Conservation (phyloP, 2,113 vertebrate genomes). For the Zosterops borbonicus region DNA sequence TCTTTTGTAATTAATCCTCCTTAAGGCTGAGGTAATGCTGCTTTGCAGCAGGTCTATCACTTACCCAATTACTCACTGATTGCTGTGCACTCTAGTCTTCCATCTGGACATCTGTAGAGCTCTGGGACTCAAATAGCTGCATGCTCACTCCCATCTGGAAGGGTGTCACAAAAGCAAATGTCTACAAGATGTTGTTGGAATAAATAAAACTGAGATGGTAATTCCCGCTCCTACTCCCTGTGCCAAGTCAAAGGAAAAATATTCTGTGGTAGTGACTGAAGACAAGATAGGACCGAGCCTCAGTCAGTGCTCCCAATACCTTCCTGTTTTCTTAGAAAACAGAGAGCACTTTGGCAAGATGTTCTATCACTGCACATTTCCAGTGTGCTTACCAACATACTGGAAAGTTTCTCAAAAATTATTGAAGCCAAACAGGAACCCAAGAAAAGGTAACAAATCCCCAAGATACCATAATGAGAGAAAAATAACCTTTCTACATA, state of each 20-base stretch:
- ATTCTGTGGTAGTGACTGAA: neutral
- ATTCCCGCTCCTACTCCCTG: neutral
- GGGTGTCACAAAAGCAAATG: constrained; percentile 29
- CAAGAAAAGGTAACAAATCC: neutral
- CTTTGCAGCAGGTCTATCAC: constrained; percentile 59
- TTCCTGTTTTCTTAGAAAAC: neutral
- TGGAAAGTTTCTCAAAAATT: neutral
- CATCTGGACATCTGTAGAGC: constrained; percentile 56
- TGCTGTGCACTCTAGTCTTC: constrained; percentile 30
- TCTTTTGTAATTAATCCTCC: constrained; percentile 59
- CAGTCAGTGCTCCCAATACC: neutral
- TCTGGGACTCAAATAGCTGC: constrained; percentile 47
- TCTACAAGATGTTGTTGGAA: constrained; percentile 44
- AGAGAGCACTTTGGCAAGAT: neutral
- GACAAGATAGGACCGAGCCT: neutral
- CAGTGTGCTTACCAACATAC: neutral
- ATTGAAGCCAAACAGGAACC: neutral
- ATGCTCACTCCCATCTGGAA: constrained; percentile 50
- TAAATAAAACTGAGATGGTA: constrained; percentile 15
- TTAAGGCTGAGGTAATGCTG: constrained; percentile 57
- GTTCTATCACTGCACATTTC: neutral
- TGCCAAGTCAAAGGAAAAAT: neutral
- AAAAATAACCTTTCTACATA: neutral
- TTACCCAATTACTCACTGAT: constrained; percentile 63
- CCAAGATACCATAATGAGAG: neutral